These are phyloP conservation scores for Mycetomoellerius zeteki DNA, from an alignment of 1,140 invertebrate species.

Conservation along the genomic window DNA sequence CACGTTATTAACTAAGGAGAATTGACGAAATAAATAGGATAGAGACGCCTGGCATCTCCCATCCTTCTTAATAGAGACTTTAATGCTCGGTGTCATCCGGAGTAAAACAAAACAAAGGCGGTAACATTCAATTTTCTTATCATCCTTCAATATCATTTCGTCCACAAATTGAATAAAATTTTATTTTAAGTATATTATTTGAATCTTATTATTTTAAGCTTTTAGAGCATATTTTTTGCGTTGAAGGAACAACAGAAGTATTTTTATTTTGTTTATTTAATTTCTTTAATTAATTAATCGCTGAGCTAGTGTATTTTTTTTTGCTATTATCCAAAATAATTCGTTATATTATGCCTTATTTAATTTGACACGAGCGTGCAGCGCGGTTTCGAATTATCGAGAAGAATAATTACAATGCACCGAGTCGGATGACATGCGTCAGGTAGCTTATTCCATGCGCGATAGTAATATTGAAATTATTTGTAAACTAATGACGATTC, in stretches of 20 bases:
- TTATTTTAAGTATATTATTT: not conserved
- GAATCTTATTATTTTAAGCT: too few relatives aligned
- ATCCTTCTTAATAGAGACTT: constrained; percentile 62
- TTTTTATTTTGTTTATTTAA: not conserved
- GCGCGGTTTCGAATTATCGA: not conserved
- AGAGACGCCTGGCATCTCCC: not conserved
- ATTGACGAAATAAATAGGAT: constrained; percentile 22
- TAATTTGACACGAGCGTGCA: not conserved
- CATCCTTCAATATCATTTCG: not conserved
- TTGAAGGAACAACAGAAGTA: not conserved
- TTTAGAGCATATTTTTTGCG: not conserved
- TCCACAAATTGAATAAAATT: not conserved
- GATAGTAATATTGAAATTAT: not conserved
- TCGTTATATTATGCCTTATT: not conserved
- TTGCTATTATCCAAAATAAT: not conserved
- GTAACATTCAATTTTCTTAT: not conserved
- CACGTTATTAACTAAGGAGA: constrained; percentile 28
- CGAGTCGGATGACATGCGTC: not conserved
- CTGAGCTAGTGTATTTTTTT: not conserved
- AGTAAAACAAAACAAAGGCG: constrained; percentile 17
- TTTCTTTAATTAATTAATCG: not conserved
- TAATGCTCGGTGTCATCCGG: constrained; percentile 35
- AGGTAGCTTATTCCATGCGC: not conserved
- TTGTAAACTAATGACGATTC: not conserved
- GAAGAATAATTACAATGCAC: not conserved